Conservation (phyloP, 2,113 vertebrate genomes). For the Sander lucioperca region DNA sequence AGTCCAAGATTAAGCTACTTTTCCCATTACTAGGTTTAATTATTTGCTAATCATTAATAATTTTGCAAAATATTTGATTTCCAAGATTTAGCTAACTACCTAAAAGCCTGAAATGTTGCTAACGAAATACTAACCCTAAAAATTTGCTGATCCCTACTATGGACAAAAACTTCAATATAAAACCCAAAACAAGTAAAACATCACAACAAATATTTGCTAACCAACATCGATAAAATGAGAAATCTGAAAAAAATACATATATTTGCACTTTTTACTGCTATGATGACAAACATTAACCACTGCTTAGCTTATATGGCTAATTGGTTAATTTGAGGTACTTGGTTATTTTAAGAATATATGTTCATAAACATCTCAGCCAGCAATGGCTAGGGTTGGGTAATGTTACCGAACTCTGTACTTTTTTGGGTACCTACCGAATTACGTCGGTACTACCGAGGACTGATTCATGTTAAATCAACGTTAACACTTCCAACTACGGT, state of each 20-base stretch:
- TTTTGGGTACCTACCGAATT: no score
- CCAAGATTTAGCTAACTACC: not conserved
- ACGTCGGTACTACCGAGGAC: no score
- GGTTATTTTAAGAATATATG: no score
- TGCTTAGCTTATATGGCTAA: no score
- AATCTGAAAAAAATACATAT: not conserved
- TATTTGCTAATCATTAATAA: not conserved
- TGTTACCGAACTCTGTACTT: no score
- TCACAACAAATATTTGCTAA: not conserved
- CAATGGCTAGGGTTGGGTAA: no score
- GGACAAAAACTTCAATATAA: not conserved
- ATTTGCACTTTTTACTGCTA: not conserved
- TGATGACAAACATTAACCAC: not conserved
- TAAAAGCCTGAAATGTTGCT: no score
- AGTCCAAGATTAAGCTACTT: not conserved
- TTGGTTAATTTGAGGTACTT: not conserved
- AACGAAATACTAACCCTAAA: not conserved
- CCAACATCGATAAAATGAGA: not conserved
- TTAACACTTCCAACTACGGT: no score
- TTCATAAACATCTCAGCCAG: no score
- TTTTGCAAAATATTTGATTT: not conserved
- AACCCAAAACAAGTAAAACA: not conserved
- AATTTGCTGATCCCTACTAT: not conserved
- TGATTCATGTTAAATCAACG: no score
- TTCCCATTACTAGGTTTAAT: not conserved